Conservation (phyloP, 2,888 invertebrate species). For the Xylota sylvarum region DNA sequence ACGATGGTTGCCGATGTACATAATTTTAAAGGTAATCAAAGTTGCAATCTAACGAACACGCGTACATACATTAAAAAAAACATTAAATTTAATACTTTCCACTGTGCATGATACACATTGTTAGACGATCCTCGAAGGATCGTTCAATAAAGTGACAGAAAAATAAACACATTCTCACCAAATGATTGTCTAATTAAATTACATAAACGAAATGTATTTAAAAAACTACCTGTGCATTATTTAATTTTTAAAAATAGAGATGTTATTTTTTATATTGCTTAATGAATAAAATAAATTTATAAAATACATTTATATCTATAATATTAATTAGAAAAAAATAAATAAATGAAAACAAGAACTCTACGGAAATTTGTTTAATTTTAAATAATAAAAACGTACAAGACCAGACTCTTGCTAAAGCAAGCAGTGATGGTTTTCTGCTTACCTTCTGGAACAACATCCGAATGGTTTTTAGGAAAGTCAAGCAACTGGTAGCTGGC, state of each 20-base stretch:
- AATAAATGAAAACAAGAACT: constrained; percentile 18
- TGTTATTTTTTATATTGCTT: constrained; percentile 73
- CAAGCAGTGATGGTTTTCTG: too few species aligned
- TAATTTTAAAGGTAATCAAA: constrained; percentile 26
- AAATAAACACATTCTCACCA: constrained; percentile 71
- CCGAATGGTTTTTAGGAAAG: too few species aligned
- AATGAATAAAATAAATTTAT: constrained; percentile 40
- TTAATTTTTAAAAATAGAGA: constrained; percentile 65
- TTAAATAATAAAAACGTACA: too few species aligned
- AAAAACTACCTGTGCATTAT: constrained; percentile 68
- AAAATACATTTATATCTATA: constrained; percentile 51
- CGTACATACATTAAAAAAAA: not conserved
- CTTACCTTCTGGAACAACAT: too few species aligned
- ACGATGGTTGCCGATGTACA: constrained; percentile 70
- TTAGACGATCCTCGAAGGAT: constrained; percentile 19
- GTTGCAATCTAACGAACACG: constrained; percentile 19
- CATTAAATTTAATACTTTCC: constrained; percentile 18
- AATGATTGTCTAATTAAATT: constrained; percentile 29
- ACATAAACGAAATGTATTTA: constrained; percentile 40
- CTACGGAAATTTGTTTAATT: not conserved
- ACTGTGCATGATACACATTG: constrained; percentile 35
- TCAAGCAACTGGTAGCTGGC: too few species aligned
- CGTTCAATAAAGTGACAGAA: constrained; percentile 55
- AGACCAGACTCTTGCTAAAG: too few species aligned
- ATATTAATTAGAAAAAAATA: constrained; percentile 18